phyloP scores from a whole-genome alignment of 2,797 vertebrate genomes.

The Phrynocephalus forsythii region DNA sequence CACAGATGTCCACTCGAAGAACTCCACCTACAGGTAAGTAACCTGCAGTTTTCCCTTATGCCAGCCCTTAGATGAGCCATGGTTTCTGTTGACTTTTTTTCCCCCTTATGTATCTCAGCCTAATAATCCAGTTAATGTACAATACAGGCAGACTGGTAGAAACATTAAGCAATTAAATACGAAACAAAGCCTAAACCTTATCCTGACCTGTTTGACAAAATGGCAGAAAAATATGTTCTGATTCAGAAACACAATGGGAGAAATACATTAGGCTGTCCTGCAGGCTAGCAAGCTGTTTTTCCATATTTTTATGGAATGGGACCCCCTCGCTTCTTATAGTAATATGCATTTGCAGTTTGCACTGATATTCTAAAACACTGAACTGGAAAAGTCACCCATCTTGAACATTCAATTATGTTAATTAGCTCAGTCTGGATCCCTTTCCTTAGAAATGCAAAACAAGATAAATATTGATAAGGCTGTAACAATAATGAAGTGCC shows the following conservation, averaged over 20 bases:
- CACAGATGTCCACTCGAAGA: no score
- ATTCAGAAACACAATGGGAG: conserved; percentile 39
- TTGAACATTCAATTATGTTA: conserved; percentile 65
- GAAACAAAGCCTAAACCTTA: conserved; percentile 23
- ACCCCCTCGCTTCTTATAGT: conserved; percentile 14
- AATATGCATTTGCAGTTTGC: conserved; percentile 49
- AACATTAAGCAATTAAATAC: conserved; percentile 43
- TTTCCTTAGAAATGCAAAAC: conserved; percentile 54
- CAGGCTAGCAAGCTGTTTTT: conserved; percentile 29
- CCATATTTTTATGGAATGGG: conserved; percentile 47
- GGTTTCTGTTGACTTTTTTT: no score
- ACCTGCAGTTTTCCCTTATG: no score
- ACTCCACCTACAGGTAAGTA: no score
- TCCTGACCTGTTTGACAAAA: conserved; percentile 39
- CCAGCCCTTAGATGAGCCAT: no score
- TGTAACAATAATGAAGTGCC: conserved; percentile 62
- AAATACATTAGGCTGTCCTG: conserved; percentile 29
- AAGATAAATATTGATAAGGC: conserved; percentile 68
- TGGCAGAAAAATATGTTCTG: conserved; percentile 10
- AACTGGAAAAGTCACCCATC: conserved; percentile 55
- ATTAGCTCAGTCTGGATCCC: conserved; percentile 55
- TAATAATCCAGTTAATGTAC: conserved; percentile 42
- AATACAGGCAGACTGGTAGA: not conserved
- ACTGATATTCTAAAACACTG: conserved; percentile 46
- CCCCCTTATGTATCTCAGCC: not conserved